phyloP scores from a whole-genome alignment of 2,888 invertebrate species.

The Drosophila pseudotakahashii region DNA sequence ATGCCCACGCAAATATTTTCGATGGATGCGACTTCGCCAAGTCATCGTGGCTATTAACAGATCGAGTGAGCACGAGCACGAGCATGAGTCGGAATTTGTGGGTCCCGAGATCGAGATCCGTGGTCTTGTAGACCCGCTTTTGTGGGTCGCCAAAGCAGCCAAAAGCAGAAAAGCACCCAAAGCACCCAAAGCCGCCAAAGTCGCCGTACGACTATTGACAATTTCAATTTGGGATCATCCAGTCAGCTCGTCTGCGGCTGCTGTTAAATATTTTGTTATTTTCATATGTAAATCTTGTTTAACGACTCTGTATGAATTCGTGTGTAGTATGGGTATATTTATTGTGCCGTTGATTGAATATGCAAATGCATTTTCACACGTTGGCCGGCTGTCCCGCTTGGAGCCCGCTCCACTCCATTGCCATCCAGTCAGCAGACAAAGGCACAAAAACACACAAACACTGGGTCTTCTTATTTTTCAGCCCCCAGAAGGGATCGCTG shows the following conservation, averaged over 20 bases:
- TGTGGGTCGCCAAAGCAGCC: slow-evolving; percentile 58
- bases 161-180: slow-evolving; percentile 5
- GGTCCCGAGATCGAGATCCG: slow-evolving; percentile 15
- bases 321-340: slow-evolving; percentile 68
- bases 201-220: slow-evolving; percentile 55
- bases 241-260: slow-evolving; percentile 38
- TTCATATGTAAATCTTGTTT: slow-evolving; percentile 76
- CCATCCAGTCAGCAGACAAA: slow-evolving; percentile 53
- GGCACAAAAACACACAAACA: slow-evolving; percentile 37
- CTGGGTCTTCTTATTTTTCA: background rate
- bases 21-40: slow-evolving; percentile 26
- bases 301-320: slow-evolving; percentile 77
- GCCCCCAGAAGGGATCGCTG: slow-evolving; percentile 22
- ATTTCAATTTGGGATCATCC: slow-evolving; percentile 68
- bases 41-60: slow-evolving; percentile 66
- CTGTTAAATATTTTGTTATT: slow-evolving; percentile 70
- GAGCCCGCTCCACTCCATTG: slow-evolving; percentile 25
- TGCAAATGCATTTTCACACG: slow-evolving; percentile 83
- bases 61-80: slow-evolving; percentile 42
- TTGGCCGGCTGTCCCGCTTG: slow-evolving; percentile 44
- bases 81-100: slow-evolving; percentile 27
- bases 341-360: slow-evolving; percentile 82
- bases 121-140: slow-evolving; percentile 31
- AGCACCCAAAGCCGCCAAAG: slow-evolving; percentile 36
- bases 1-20: slow-evolving; percentile 62